These are phyloP conservation scores for Okapia johnstoni DNA, from an alignment of 2,113 vertebrate genomes.

Conservation along the genomic window DNA sequence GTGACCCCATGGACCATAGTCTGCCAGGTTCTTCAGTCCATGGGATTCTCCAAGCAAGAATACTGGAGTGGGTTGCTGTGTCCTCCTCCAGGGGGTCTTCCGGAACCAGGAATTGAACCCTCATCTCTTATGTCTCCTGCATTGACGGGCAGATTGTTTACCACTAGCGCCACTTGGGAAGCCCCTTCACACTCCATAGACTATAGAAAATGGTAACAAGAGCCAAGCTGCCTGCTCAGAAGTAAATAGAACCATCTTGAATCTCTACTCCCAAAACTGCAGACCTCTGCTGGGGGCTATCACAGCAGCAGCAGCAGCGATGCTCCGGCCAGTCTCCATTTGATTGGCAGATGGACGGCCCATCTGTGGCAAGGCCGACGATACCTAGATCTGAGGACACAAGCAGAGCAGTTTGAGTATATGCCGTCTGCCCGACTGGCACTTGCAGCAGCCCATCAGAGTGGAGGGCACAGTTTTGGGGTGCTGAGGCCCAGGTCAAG, in stretches of 20 bases:
- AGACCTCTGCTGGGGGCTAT: not conserved
- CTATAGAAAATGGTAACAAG: not conserved
- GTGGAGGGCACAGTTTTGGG: not conserved
- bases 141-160: not conserved
- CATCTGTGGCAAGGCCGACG: not conserved
- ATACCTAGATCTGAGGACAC: not conserved
- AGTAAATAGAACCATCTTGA: not conserved
- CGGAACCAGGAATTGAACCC: not conserved
- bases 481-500: not conserved
- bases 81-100: not conserved
- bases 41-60: not conserved
- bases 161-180: not conserved
- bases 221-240: not conserved
- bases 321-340: too few species aligned
- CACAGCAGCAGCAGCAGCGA: rapidly evolving
- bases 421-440: not conserved
- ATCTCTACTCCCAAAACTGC: not conserved
- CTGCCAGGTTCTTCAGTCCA: not conserved
- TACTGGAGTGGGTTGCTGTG: not conserved
- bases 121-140: not conserved
- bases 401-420: not conserved
- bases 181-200: not conserved
- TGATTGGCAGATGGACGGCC: rapidly evolving
- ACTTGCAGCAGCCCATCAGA: rapidly evolving
- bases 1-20: not conserved